Evolutionary conservation across 2,888 invertebrate genomes (phyloP).

Genomic region (Nomada fucata): DNA sequence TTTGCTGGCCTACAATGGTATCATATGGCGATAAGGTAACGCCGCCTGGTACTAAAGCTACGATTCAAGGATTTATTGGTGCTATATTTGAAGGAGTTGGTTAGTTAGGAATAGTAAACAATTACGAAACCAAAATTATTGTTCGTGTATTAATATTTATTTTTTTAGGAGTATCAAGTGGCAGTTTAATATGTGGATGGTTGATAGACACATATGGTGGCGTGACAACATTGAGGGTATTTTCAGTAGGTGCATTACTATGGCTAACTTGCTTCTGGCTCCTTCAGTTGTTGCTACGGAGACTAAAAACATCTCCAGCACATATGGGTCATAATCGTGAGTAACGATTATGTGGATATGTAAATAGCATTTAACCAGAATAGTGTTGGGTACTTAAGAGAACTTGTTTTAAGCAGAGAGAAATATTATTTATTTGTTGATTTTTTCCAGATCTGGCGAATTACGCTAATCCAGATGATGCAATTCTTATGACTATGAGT

Average conservation of each 20-base stretch:
- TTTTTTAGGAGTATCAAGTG: constrained; percentile 88
- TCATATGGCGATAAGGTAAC: constrained; percentile 94
- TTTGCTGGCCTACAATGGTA: constrained; percentile 95
- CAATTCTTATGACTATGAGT: constrained; percentile 86
- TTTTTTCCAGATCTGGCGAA: constrained; percentile 83
- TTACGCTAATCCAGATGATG: constrained; percentile 89
- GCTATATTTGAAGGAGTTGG: constrained; percentile 94
- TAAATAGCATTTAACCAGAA: constrained; percentile 20
- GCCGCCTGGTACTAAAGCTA: constrained; percentile 93
- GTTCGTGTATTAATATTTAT: constrained; percentile 2
- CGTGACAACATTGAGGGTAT: constrained; percentile 89
- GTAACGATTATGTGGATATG: constrained; percentile 72
- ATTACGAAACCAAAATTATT: not conserved
- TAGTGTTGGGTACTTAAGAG: constrained; percentile 28
- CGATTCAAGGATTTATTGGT: constrained; percentile 93
- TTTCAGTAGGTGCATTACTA: constrained; percentile 89
- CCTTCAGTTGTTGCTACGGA: constrained; percentile 77
- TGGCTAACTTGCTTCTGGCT: constrained; percentile 81
- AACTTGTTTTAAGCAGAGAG: constrained; percentile 9
- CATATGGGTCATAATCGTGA: constrained; percentile 82
- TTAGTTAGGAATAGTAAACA: constrained; percentile 65
- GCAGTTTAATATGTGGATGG: constrained; percentile 91
- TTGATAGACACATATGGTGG: constrained; percentile 89
- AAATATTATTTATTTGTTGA: constrained; percentile 34
- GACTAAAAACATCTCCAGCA: constrained; percentile 78